Evolutionary conservation across 1,140 invertebrate species (phyloP).

Genomic region (Drosophila repleta): DNA sequence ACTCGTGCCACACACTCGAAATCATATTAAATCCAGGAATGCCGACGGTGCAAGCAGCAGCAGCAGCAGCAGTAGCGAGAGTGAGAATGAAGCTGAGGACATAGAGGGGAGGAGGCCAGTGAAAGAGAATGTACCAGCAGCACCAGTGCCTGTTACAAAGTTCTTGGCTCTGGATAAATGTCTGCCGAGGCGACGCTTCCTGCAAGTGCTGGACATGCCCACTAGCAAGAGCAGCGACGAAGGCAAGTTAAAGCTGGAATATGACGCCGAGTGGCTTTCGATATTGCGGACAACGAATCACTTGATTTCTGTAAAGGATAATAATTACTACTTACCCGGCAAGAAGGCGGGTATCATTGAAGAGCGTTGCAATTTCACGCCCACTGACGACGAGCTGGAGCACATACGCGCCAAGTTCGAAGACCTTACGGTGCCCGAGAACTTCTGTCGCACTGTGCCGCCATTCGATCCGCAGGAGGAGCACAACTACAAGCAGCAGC

Average conservation of each 20-base stretch:
- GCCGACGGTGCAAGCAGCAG: conserved; percentile 16
- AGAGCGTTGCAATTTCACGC: conserved; percentile 90
- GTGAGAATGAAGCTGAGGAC: conserved; percentile 48
- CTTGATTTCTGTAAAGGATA: conserved; percentile 90
- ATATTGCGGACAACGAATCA: conserved; percentile 95
- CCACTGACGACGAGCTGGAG: conserved; percentile 90
- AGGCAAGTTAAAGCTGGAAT: conserved; percentile 87
- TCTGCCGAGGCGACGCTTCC: conserved; percentile 93
- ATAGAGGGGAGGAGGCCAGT: neutral
- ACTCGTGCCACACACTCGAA: conserved; percentile 88
- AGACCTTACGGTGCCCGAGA: conserved; percentile 88
- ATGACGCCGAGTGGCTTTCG: conserved; percentile 97
- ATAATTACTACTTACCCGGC: conserved; percentile 91
- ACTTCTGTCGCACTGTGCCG: conserved; percentile 90
- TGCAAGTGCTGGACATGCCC: conserved; percentile 89
- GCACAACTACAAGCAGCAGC: conserved; percentile 62
- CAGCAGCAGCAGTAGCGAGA: conserved; percentile 41
- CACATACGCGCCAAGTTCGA: conserved; percentile 88
- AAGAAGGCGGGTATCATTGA: conserved; percentile 86
- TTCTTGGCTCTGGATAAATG: conserved; percentile 99
- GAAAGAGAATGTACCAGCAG: neutral
- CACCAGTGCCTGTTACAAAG: conserved; percentile 87
- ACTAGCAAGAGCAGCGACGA: conserved; percentile 51
- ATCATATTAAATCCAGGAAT: neutral
- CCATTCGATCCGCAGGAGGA: conserved; percentile 85